These are phyloP conservation scores for Noctua fimbriata DNA, from an alignment of 2,888 invertebrate genomes.

Conservation along the genomic window DNA sequence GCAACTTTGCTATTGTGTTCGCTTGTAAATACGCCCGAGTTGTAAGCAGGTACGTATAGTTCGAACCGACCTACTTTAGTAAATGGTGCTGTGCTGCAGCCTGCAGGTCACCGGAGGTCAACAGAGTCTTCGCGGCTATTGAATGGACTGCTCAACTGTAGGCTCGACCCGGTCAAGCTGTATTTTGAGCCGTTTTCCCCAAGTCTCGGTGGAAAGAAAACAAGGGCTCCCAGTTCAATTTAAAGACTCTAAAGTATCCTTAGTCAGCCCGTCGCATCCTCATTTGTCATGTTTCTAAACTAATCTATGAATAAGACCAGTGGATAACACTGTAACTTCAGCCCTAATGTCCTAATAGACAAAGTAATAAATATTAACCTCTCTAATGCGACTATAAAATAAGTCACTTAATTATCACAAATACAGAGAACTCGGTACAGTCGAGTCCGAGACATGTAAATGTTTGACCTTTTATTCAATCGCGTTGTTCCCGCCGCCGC, in stretches of 20 bases:
- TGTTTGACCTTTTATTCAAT: conserved; percentile 48
- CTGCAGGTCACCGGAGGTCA: conserved; percentile 11
- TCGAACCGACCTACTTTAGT: conserved; percentile 23
- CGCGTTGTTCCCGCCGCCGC: not conserved
- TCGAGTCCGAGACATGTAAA: conserved; percentile 31
- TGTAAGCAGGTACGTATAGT: not conserved
- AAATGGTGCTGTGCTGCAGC: not conserved
- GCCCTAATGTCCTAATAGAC: not conserved
- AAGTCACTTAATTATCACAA: conserved; percentile 34
- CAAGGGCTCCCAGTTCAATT: not conserved
- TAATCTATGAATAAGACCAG: not conserved
- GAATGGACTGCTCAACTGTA: not conserved
- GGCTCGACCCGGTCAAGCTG: not conserved
- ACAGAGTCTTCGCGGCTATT: not conserved
- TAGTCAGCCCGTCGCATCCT: not conserved
- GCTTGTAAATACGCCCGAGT: conserved; percentile 25
- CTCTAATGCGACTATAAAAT: conserved; percentile 24
- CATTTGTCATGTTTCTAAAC: not conserved
- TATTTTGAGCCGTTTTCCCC: not conserved
- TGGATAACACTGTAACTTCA: not conserved
- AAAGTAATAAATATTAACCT: conserved; percentile 13
- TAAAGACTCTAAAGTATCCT: not conserved
- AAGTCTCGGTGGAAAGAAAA: not conserved
- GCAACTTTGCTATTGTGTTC: conserved; percentile 43
- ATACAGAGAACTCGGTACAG: not conserved